Evolutionary conservation across 1,140 invertebrate genomes (phyloP), one percentile per base, ranked within the genome.

Genomic region (Lepidostoma basale): DNA sequence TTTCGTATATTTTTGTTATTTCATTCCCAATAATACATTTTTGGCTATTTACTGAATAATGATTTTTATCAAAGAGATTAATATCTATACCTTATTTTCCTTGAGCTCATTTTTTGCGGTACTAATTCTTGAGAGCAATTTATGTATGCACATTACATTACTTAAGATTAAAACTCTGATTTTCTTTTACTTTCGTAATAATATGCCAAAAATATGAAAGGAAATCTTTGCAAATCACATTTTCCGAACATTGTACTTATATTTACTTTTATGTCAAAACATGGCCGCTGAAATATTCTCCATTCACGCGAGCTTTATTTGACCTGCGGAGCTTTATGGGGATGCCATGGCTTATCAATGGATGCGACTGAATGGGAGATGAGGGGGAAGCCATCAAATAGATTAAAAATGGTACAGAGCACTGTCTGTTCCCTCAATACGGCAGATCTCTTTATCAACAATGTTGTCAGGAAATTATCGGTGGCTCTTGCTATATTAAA

Each of bases 381-480:
- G 62, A 67, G 60, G 59, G 65, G 52, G n/a, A 59, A 18, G 47
- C 69, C 69, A 71, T 71, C 69, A 71, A 60, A 23, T 39, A 71
- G 69, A 71, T 71, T 71, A 71, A 71, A 71, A 63, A 71, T 69
- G 54, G 64, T 39, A 47, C 59, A 62, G 47, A 67, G 26, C 12
- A n/a, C n/a, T n/a, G n/a, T n/a, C 56, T 5, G 30, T 8, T 20
- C 33, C 25, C 6, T 1, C 62, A 30, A 44, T 45, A 28, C 26
- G 3, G 20, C 40, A 26, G 4, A 33, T 33, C 52, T 16, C 12
- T 56, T 26, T 26, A 52, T 52, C 26, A 52, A 52, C 44, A 47
- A 47, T 47, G 44, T 25, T 5, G 20, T 22, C 16, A 10, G n/a
- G 6, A 9, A 47, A 9, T 22, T 47, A n/a, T 47, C 6, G 33